These are phyloP conservation scores for Stenotaenia linearis DNA, from an alignment of 2,888 invertebrate species.

Conservation along the genomic window DNA sequence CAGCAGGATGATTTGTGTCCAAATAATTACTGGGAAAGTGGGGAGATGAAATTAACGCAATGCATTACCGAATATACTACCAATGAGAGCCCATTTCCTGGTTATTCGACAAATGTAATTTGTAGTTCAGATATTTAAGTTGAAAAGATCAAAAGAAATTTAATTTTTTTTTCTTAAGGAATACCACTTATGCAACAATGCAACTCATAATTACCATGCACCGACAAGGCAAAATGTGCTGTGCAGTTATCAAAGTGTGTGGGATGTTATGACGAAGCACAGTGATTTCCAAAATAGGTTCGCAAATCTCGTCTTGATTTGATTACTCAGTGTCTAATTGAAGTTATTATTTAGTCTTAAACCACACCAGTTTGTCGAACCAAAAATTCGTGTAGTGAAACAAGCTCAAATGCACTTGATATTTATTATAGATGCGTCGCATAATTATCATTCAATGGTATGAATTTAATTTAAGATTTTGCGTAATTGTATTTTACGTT, in stretches of 20 bases:
- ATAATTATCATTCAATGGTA: background rate
- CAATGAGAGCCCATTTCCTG: background rate
- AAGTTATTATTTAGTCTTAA: background rate
- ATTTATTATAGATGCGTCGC: background rate
- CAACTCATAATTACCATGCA: background rate
- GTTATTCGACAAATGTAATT: background rate
- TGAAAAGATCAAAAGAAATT: background rate
- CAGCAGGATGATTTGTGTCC: background rate
- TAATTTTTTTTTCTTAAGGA: background rate
- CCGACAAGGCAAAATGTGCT: constrained; percentile 5
- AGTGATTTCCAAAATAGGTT: background rate
- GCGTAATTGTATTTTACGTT: background rate
- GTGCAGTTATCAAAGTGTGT: background rate
- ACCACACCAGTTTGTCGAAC: background rate
- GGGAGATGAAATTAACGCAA: background rate
- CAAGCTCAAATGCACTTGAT: background rate
- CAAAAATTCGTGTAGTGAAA: background rate
- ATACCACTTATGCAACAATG: background rate
- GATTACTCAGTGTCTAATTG: background rate
- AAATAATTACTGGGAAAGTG: background rate
- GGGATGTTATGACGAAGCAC: background rate
- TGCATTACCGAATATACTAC: background rate
- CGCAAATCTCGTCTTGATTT: background rate
- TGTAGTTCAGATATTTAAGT: background rate
- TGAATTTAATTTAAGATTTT: background rate